These are phyloP conservation scores for Pseudomyrmex sp. DNA, from an alignment of 1,140 invertebrate species.

Conservation along the genomic window DNA sequence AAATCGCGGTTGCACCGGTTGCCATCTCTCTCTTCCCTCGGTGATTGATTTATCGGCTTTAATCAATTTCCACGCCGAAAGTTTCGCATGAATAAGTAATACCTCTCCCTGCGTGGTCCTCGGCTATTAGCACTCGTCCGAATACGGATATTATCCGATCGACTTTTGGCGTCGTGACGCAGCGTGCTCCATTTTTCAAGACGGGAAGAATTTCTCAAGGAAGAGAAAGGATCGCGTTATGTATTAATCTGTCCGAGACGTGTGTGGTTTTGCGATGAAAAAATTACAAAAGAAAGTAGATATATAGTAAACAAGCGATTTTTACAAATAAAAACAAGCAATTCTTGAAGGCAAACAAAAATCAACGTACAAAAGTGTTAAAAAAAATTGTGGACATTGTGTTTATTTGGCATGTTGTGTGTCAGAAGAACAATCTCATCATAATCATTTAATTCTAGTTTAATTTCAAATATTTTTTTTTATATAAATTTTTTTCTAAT, in stretches of 20 bases:
- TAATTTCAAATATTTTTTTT: too few relatives aligned
- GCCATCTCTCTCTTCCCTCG: slow-evolving; percentile 21
- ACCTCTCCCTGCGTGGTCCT: slow-evolving; percentile 63
- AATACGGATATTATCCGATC: slow-evolving; percentile 39
- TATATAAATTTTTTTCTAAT: too few relatives aligned
- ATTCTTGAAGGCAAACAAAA: too few relatives aligned
- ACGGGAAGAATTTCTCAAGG: slow-evolving; percentile 14
- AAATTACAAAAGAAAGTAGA: neutral
- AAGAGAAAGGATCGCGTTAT: neutral
- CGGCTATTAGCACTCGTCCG: slow-evolving; percentile 47
- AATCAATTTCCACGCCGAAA: slow-evolving; percentile 72
- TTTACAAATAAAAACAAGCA: slow-evolving; percentile 1
- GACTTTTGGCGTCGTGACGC: slow-evolving; percentile 25
- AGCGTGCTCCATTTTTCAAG: slow-evolving; percentile 39
- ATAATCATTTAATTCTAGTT: too few relatives aligned
- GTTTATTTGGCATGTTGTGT: neutral
- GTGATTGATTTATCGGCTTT: slow-evolving; percentile 67
- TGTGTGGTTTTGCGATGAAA: neutral
- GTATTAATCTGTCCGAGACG: neutral
- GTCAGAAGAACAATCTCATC: too few relatives aligned
- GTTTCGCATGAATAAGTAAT: slow-evolving; percentile 72
- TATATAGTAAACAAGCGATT: neutral
- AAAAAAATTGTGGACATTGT: neutral
- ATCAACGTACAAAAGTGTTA: too few relatives aligned
- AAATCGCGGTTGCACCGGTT: slow-evolving; percentile 48